Evolutionary conservation across 2,797 vertebrate genomes (phyloP), one percentile per base, ranked within the genome.

Genomic region (Brachymystax lenok): DNA sequence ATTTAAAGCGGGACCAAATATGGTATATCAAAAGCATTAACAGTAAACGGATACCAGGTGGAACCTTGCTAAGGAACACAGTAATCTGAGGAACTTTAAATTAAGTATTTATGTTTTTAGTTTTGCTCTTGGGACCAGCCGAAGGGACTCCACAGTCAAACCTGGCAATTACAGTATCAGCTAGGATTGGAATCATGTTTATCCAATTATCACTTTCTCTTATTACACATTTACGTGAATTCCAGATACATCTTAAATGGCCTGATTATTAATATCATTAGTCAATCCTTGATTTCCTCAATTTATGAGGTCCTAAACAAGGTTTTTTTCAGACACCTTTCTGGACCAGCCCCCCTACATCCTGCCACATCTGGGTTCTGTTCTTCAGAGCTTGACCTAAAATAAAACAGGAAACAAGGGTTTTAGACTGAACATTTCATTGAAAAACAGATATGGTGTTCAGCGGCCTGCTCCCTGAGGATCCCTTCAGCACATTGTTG

Each of bases 401-500:
- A 82, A 82, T 78, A 81, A 82, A 83, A 78, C 51, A 64, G 71
- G 21, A 77, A 78, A 80, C 59, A 30, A 74, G 69, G 59, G 69
- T 77, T 81, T 71, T 75, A 74, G 80, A 82, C 82, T 80, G 81
- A 88, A 83, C 77, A 77, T 74, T 90, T 90, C 87, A 87, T 85
- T 69, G 74, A 70, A 69, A 85, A 88, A 90, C 87, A 87, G 80
- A 88, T 81, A 69, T 71, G 78, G 78, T 74, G 84, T 24, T 71
- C 33, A 87, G 24, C 10, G 24, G 82, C 78, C 77, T 68, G 78
- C 83, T 85, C 88, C 80, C 85, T 75, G 74, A 85, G 83, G 85
- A 83, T 82, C 84, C 28, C 69, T 81, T 76, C 80, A 80, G 82
- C 84, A 78, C 86, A 83, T 84, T 86, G 80, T 89, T 85, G 73